Base-by-base conservation (phyloP, 2,797 vertebrate genomes). In the Enteromius viviparus region DNA sequence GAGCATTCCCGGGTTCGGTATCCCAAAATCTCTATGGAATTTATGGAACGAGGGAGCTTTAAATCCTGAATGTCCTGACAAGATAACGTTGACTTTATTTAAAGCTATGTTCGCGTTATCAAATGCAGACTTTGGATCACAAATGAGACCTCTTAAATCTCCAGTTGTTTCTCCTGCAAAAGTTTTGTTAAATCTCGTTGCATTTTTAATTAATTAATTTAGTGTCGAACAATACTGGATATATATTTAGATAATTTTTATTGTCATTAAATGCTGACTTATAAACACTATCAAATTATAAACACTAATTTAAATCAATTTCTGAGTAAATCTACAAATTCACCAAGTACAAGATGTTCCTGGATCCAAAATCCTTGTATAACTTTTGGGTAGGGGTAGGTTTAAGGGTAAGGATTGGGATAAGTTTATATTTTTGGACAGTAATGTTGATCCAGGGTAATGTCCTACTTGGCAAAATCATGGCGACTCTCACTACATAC, bases 1-100 rank as follows among this genome's bases (percentile, higher is more conserved):
- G 72, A 37, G 91, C 92, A 91, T 93, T 92, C 89, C 90, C 82
- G 84, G 89, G 89, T 90, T 91, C 91, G 86, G 90, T 89, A 93
- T 93, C 90, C 91, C 92, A 93, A 94, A 94, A 93, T 94, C 91
- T 94, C 88, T 88, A 88, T 88, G 88, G 90, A 89, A 95, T 95
- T 94, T 94, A 95, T 93, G 91, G 90, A 88, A 88, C 81, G 17
- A 90, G 93, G 91, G 92, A 93, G 92, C 91, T 88, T 90, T 93
- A 94, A 94, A 93, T 94, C 92, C 91, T 92, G 89, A 91, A 90
- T 88, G 91, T 92, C 92, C 91, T 92, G 93, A 93, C 92, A 82
- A 92, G 92, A 94, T 91, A 92, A 92, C 93, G 93, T 86, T 81
- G 86, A 85, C 85, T 89, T 86, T 91, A 93, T 94, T 94, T 94